Base-by-base conservation (phyloP, 2,113 vertebrate species). In the Plectropomus leopardus region DNA sequence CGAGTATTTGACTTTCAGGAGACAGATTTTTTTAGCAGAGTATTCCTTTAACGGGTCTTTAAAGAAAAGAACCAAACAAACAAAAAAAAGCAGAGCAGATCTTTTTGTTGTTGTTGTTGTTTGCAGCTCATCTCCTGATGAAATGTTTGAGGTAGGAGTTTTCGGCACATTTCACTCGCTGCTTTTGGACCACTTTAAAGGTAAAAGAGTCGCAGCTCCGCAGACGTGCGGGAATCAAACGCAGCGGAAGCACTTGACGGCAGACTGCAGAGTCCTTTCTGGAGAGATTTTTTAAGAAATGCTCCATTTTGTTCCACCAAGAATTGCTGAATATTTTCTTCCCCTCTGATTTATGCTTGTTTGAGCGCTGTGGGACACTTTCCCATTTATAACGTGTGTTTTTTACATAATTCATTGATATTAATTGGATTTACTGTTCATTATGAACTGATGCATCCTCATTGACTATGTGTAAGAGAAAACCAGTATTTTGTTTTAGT, bases 101-200 rank as follows among this genome's bases (percentile, higher is more conserved):
- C 26, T 44, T 9, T 48, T 6, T 8, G 17, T 16, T 0, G 5
- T 17, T 11, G 40, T 63, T 51, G 60, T 68, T 69, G 61, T 82
- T 45, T 72, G 57, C 74, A n/a, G 74, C 84, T 79, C 75, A 4
- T 70, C 51, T 74, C 70, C 13, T 69, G 78, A 78, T 64, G 48
- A 51, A 45, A 50, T 3, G 34, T 78, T 48, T 9, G 40, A 64
- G 69, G 61, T 8, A 13, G 64, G 24, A 78, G 30, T 73, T 59
- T 72, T 24, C 60, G 0, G 58, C 76, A 32, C 47, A 13, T 57
- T 69, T 64, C 59, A 17, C 48, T 71, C 47, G 3, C 74, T 66
- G 57, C 81, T 80, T 78, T 76, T n/a, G n/a, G 73, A 90, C 83
- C 61, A 60, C 83, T 76, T 87, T 79, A 84, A 76, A 77, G 63